Evolutionary conservation across 2,888 invertebrate genomes (phyloP).

Genomic region (Acanthosepion pharaonis): DNA sequence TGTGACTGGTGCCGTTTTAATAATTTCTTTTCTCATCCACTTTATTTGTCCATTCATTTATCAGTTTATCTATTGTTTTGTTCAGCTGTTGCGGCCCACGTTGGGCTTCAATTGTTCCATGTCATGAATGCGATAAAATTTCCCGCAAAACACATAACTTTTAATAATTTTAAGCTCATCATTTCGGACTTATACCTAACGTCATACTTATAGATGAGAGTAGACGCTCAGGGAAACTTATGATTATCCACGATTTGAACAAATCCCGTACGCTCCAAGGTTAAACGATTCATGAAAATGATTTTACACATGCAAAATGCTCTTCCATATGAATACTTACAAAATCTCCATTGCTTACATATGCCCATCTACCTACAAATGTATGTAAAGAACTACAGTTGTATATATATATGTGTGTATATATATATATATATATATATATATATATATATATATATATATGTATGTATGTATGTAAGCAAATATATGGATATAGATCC

Average conservation of each 20-base stretch:
- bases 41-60: background rate
- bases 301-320: background rate
- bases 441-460: background rate
- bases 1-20: background rate
- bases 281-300: background rate
- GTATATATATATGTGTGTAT: background rate
- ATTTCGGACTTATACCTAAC: background rate
- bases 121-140: background rate
- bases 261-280: too few species aligned
- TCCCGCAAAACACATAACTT: background rate
- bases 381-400: background rate
- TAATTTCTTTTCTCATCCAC: background rate
- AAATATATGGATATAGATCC: background rate
- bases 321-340: too few species aligned
- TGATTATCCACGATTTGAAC: background rate
- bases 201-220: background rate
- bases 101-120: background rate
- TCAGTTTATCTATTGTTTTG: background rate
- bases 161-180: background rate
- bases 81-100: background rate
- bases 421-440: background rate
- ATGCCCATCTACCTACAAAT: background rate
- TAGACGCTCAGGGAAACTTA: background rate
- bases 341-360: background rate
- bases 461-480: background rate